Conservation (phyloP, 2,797 vertebrate species). For the Iguana delicatissima region DNA sequence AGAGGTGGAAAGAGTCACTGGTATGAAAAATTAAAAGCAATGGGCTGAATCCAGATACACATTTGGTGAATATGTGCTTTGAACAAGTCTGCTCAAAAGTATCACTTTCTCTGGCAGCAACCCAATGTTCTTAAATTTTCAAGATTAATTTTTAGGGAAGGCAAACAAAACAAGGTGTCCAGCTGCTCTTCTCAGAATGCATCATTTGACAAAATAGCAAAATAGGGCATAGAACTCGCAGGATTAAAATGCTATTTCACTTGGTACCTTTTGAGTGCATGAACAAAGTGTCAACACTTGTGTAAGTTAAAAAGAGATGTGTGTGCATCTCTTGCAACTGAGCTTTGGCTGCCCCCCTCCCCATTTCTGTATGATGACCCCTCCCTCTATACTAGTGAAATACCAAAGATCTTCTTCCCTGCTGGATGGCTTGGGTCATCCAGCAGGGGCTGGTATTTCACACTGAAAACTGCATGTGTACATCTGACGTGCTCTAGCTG, state of each 20-base stretch:
- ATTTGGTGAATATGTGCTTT: background rate
- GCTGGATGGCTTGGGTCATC: background rate
- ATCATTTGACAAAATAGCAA: background rate
- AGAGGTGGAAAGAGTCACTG: background rate
- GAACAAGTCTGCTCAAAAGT: background rate
- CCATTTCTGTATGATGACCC: background rate
- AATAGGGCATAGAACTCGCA: background rate
- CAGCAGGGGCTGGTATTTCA: background rate
- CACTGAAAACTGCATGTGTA: background rate
- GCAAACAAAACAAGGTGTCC: background rate
- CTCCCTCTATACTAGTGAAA: background rate
- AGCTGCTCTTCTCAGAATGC: background rate
- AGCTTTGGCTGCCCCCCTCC: background rate
- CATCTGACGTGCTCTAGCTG: background rate
- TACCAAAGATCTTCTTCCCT: background rate
- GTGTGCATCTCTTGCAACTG: background rate
- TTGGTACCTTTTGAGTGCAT: background rate
- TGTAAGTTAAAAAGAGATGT: background rate
- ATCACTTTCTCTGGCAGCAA: background rate
- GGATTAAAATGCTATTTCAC: background rate
- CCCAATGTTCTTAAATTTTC: background rate
- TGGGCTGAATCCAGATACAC: background rate
- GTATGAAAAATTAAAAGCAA: conserved; percentile 7
- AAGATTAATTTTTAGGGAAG: background rate
- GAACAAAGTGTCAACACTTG: background rate